Percentiles rank a stretch among this genome's conserved stretches.
Conservation (phyloP, 2,797 vertebrate genomes). For the Melopsittacus undulatus region DNA sequence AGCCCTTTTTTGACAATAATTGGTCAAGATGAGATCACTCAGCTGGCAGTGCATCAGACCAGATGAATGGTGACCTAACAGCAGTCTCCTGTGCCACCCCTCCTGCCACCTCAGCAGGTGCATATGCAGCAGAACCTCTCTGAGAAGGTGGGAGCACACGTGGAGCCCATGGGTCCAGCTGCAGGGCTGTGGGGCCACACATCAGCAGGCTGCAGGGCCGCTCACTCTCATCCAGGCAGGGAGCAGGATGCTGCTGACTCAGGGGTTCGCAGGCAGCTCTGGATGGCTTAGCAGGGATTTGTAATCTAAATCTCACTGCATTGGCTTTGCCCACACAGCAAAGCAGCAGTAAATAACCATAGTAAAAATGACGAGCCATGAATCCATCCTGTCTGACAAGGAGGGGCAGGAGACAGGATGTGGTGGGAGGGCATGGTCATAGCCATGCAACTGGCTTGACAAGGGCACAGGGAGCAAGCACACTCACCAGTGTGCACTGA, state of each 20-base stretch:
- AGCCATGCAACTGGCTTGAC: neutral
- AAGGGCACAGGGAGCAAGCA: neutral
- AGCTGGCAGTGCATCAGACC: neutral
- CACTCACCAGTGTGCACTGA: neutral
- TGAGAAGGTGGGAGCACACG: neutral
- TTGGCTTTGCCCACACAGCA: conserved; percentile 15
- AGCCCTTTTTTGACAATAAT: neutral
- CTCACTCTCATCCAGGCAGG: neutral
- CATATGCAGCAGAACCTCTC: neutral
- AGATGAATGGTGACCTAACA: neutral
- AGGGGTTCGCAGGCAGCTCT: neutral
- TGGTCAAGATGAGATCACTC: neutral
- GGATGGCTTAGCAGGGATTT: neutral
- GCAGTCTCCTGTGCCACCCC: neutral
- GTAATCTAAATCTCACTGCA: neutral
- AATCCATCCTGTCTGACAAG: neutral
- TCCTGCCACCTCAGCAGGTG: neutral
- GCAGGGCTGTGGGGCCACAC: neutral
- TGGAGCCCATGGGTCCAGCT: neutral
- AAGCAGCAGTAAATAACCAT: neutral
- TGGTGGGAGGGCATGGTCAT: neutral
- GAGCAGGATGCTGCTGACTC: neutral
- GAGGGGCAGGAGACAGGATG: neutral
- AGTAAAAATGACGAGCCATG: neutral
- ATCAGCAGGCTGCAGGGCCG: neutral